Evolutionary conservation across 2,797 vertebrate genomes (phyloP).

Genomic region (Tragopan temminckii): DNA sequence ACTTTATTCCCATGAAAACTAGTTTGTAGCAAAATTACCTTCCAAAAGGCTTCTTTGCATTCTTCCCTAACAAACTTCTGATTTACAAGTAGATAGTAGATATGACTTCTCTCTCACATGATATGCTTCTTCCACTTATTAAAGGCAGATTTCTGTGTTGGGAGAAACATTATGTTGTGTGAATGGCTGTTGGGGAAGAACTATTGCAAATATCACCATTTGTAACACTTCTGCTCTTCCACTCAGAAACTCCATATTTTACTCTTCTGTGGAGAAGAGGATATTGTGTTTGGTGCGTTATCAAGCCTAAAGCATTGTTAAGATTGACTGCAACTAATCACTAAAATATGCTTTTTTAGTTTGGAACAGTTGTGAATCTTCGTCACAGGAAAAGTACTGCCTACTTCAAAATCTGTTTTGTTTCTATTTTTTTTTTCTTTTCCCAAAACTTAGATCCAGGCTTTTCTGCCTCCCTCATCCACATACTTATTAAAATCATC

Average conservation of each 20-base stretch:
- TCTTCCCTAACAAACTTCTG: slow-evolving; percentile 30
- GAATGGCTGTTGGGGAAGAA: background rate
- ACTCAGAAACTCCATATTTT: background rate
- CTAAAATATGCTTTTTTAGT: slow-evolving; percentile 24
- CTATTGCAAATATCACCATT: slow-evolving; percentile 50
- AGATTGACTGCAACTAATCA: slow-evolving; percentile 33
- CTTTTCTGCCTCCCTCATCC: background rate
- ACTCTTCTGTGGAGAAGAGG: slow-evolving; percentile 10
- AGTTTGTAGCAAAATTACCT: slow-evolving; percentile 50
- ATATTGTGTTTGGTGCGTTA: slow-evolving; percentile 23
- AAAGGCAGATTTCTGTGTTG: slow-evolving; percentile 18
- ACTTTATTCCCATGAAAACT: slow-evolving; percentile 31
- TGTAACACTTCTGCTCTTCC: slow-evolving; percentile 42
- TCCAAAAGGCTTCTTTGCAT: slow-evolving; percentile 19
- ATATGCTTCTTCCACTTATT: slow-evolving; percentile 35
- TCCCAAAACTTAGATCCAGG: background rate
- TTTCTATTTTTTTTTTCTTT: background rate
- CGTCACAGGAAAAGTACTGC: background rate
- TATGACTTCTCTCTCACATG: slow-evolving; percentile 14
- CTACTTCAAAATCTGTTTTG: slow-evolving; percentile 3
- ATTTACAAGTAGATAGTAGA: slow-evolving; percentile 21
- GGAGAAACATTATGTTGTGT: slow-evolving; percentile 8
- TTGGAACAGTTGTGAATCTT: background rate
- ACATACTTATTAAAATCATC: background rate
- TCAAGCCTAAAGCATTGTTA: slow-evolving; percentile 47